phyloP scores from a whole-genome alignment of 2,888 invertebrate species.

The Ectemnius cavifrons region DNA sequence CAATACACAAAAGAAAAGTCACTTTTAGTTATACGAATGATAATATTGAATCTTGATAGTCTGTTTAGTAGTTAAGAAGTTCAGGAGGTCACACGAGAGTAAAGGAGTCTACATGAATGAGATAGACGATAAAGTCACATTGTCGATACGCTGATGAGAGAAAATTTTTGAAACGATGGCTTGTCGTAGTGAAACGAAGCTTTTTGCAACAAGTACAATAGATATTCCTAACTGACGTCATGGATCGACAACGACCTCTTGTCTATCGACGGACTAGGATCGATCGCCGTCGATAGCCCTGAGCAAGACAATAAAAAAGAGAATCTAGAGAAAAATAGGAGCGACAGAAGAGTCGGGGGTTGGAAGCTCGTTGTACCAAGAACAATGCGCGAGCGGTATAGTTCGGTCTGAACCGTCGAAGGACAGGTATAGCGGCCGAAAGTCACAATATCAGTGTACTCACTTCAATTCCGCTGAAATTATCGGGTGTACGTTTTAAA shows the following conservation, averaged over 20 bases:
- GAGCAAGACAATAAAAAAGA: conserved; percentile 39
- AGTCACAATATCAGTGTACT: conserved; percentile 29
- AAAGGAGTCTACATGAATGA: no score
- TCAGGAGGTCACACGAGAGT: no score
- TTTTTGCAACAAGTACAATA: conserved; percentile 69
- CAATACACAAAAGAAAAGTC: no score
- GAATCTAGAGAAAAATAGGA: background rate
- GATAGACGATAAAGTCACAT: no score
- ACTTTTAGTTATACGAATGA: no score
- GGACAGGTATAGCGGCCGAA: background rate
- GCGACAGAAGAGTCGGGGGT: background rate
- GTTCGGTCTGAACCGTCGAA: background rate
- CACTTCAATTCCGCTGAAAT: conserved; percentile 40
- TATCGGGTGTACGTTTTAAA: conserved; percentile 41
- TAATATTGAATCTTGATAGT: no score
- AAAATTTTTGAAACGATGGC: background rate
- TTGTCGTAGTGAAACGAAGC: conserved; percentile 23
- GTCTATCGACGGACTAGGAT: conserved; percentile 60
- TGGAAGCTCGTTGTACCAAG: background rate
- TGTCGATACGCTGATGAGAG: no score
- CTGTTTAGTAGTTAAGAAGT: no score
- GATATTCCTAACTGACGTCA: conserved; percentile 49
- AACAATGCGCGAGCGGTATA: background rate
- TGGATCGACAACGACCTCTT: conserved; percentile 64
- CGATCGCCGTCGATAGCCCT: conserved; percentile 60